These are phyloP conservation scores for Sialia sialis DNA, from an alignment of 2,113 vertebrate genomes.

Conservation along the genomic window DNA sequence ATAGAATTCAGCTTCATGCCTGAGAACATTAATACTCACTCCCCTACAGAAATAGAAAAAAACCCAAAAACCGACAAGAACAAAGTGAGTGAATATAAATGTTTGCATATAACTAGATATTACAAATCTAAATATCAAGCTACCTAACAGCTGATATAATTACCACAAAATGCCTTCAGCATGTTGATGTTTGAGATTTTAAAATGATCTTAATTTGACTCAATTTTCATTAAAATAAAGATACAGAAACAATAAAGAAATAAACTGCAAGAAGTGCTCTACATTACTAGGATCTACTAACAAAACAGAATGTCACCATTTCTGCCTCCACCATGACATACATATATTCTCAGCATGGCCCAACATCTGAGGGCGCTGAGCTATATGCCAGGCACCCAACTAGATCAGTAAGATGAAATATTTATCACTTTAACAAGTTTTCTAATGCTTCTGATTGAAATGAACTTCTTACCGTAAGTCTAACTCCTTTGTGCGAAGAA, in stretches of 20 bases:
- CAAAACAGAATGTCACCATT: not conserved
- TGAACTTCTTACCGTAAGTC: slow-evolving; percentile 84
- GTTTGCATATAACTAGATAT: not conserved
- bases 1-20: slow-evolving; percentile 98
- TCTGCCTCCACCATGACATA: not conserved
- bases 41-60: slow-evolving; percentile 74
- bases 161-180: not conserved
- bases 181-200: not conserved
- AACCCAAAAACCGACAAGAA: not conserved
- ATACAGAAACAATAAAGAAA: not conserved
- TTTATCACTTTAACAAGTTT: not conserved
- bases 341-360: not conserved
- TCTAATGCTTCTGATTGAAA: not conserved
- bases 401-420: not conserved
- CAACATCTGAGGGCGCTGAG: not conserved
- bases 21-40: slow-evolving; percentile 91
- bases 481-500: slow-evolving; percentile 97
- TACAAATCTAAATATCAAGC: not conserved
- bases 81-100: not conserved
- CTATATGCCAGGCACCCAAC: not conserved
- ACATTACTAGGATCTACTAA: not conserved
- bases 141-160: not conserved
- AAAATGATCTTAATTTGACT: not conserved
- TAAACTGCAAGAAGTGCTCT: not conserved
- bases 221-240: not conserved